These are phyloP conservation scores for Hippocampus kuda DNA, from an alignment of 2,797 vertebrate genomes.

Conservation along the genomic window DNA sequence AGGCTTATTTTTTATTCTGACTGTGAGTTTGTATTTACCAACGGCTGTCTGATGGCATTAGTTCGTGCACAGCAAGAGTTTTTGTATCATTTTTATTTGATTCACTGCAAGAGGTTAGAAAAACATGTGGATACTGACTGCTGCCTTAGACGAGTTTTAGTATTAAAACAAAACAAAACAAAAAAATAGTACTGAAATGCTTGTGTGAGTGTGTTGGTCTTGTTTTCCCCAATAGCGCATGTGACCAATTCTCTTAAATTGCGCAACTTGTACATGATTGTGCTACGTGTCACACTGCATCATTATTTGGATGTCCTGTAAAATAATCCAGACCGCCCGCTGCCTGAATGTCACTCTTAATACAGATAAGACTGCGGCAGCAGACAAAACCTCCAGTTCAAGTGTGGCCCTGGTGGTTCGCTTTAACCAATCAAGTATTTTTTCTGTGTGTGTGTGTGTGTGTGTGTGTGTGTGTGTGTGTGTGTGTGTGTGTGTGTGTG, in stretches of 20 bases:
- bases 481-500: conserved; percentile 37
- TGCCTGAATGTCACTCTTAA: conserved; percentile 34
- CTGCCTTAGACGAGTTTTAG: conserved; percentile 54
- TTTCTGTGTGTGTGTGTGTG: conserved; percentile 20
- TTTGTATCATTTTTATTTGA: conserved; percentile 56
- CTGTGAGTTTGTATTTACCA: conserved; percentile 49
- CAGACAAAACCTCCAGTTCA: conserved; percentile 58
- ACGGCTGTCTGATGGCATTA: conserved; percentile 51
- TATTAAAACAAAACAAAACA: conserved; percentile 1
- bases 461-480: conserved; percentile 22
- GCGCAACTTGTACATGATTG: neutral
- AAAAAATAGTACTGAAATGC: neutral
- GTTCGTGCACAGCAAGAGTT: conserved; percentile 54
- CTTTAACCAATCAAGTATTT: too few relatives aligned
- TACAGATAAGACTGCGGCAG: too few relatives aligned
- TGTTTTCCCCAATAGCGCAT: neutral
- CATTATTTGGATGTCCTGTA: conserved; percentile 36
- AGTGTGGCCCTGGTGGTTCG: conserved; percentile 32
- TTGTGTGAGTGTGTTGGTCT: neutral
- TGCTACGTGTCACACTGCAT: conserved; percentile 24
- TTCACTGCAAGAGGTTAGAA: conserved; percentile 55
- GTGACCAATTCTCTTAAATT: neutral
- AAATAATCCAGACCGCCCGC: conserved; percentile 50
- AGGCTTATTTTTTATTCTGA: conserved; percentile 27
- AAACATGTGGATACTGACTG: conserved; percentile 54